phyloP scores from a whole-genome alignment of 92 coral and sea anemone genomes.

The Ricordea florida region DNA sequence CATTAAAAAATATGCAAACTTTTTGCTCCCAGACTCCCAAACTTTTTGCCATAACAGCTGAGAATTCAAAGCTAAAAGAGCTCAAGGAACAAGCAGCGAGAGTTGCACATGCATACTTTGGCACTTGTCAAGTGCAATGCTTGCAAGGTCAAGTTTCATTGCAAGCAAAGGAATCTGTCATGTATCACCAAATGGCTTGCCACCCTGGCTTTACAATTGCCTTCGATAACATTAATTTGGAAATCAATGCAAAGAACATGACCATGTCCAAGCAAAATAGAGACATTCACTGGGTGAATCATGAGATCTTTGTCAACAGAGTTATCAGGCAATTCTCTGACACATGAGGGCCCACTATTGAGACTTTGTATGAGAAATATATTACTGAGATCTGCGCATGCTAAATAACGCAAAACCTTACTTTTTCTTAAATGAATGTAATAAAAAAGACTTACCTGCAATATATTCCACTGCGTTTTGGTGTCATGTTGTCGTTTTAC shows the following conservation, averaged over 20 bases:
- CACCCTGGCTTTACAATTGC: conserved; percentile 59
- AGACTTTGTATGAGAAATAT: conserved; percentile 23
- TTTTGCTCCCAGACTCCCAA: too few relatives aligned
- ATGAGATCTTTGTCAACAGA: conserved; percentile 48
- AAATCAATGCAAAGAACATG: conserved; percentile 25
- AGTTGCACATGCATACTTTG: neutral
- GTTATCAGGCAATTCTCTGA: conserved; percentile 47
- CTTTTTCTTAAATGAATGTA: too few relatives aligned
- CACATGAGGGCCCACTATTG: conserved; percentile 7
- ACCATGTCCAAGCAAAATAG: conserved; percentile 43
- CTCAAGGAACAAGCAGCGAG: neutral
- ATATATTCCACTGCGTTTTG: too few relatives aligned
- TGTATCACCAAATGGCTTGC: neutral
- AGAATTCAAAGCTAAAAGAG: conserved; percentile 12
- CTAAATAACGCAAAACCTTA: too few relatives aligned
- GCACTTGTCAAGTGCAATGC: neutral
- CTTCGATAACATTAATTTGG: conserved; percentile 41
- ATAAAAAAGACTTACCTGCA: too few relatives aligned
- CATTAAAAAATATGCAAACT: too few relatives aligned
- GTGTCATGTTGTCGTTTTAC: too few relatives aligned
- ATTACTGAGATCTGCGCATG: conserved; percentile 45
- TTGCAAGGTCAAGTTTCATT: neutral
- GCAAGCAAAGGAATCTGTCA: neutral
- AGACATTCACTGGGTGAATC: conserved; percentile 75
- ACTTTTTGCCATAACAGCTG: neutral